Base-by-base conservation (phyloP, 2,888 invertebrate genomes). In the Orthonevra nobilis region DNA sequence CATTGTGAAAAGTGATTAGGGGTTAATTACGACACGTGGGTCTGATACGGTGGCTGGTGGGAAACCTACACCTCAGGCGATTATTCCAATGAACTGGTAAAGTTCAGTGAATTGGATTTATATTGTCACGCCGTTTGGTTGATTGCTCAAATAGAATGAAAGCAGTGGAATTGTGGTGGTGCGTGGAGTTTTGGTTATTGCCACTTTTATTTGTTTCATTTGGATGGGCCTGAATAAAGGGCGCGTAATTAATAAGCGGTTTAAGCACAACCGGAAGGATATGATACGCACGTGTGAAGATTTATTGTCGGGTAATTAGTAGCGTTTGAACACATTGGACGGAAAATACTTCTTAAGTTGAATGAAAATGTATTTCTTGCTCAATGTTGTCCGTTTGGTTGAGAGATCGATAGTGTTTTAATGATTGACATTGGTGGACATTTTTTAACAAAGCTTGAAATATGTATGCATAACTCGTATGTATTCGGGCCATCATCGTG, bases 21-120 rank as follows among this genome's bases (percentile, higher is more conserved):
- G 66, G 60, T 38, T 70, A 72, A 72, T 73, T 52, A 58, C 32
- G 61, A 15, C 36, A 28, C 34, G 20, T 19, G 9, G 58, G 56
- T 30, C 28, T 30, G 20, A 23, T 42, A 30, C 15, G 20, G 32
- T 77, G 77, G 54, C 70, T 72, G 20, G 32, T 77, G 77, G 54
- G 77, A 77, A 72, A 64, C 46, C 52, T 64, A 54, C 46, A 66
- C 77, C 77, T 72, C 6, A 46, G 77, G 77, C 77, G 64, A 60
- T 77, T 50, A 54, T 69, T 69, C 50, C 34, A 50, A 69, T 75
- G 28, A 52, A 64, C 20, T 64, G 63, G 48, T 69, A 34, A 69
- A 69, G 64, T 58, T 70, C 64, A 77, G 44, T 77, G 70, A 60
- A 46, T 72, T 66, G 44, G 15, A 58, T 46, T 42, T 64, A 36